These are phyloP conservation scores for Saguinus imperator DNA, from an alignment of 2,113 vertebrate species.

Conservation along the genomic window DNA sequence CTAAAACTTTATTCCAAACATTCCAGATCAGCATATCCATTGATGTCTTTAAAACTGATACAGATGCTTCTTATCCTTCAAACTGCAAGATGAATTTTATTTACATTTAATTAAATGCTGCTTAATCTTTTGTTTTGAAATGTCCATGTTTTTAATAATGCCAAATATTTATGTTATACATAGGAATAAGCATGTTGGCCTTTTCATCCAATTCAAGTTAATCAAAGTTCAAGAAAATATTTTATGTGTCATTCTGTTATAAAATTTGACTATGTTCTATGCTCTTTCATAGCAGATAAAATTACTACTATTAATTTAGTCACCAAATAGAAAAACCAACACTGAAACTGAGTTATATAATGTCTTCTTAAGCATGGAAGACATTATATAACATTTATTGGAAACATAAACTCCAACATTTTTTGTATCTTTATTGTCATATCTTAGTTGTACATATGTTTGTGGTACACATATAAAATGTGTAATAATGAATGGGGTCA, in stretches of 20 bases:
- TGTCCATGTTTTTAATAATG: neutral
- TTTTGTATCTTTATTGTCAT: neutral
- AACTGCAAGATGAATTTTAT: neutral
- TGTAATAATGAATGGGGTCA: neutral
- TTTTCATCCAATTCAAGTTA: neutral
- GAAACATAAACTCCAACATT: neutral
- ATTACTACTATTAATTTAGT: neutral
- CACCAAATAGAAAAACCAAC: neutral
- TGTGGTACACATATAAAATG: neutral
- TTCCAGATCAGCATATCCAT: neutral
- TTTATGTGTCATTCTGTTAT: neutral
- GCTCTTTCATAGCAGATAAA: neutral
- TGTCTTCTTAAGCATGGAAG: neutral
- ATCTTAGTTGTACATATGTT: neutral
- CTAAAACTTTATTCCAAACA: neutral
- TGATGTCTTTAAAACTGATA: neutral
- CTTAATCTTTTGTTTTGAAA: neutral
- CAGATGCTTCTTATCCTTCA: neutral
- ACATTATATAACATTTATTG: too few relatives aligned
- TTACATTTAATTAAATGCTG: neutral
- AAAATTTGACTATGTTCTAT: neutral
- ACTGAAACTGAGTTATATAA: neutral
- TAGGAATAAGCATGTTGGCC: neutral
- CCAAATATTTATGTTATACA: neutral
- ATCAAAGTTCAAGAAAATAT: neutral